A percentile compares a stretch with the other conserved stretches of the same genome.
These are phyloP conservation scores for Tipula unca DNA, from an alignment of 2,888 invertebrate species.

Conservation along the genomic window DNA sequence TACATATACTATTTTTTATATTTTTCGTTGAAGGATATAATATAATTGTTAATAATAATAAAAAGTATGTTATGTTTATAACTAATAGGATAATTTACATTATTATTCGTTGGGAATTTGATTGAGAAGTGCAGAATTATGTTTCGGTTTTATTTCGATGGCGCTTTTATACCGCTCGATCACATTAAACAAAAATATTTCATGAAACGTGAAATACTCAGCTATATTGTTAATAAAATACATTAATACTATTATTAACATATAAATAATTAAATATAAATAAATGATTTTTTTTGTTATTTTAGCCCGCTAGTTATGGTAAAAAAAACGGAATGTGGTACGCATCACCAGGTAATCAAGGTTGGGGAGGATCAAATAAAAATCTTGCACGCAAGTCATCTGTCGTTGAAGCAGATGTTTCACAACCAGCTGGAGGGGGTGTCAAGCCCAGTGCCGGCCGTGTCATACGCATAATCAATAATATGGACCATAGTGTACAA, in stretches of 20 bases:
- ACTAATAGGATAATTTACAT: neutral
- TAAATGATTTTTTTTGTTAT: neutral
- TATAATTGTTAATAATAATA: neutral
- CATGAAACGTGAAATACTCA: neutral
- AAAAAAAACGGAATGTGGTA: conserved; percentile 88
- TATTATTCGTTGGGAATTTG: neutral
- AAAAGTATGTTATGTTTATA: neutral
- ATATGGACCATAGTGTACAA: conserved; percentile 85
- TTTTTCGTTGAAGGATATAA: neutral
- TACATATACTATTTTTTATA: neutral
- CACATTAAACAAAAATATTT: neutral
- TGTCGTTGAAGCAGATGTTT: conserved; percentile 65
- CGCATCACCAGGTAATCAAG: conserved; percentile 49
- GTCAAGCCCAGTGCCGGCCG: conserved; percentile 74
- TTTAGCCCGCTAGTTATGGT: conserved; percentile 78
- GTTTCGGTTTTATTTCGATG: neutral
- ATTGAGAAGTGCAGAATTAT: neutral
- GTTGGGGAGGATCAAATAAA: conserved; percentile 50
- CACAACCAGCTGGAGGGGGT: conserved; percentile 55
- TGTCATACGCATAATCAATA: conserved; percentile 88
- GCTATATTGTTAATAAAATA: neutral
- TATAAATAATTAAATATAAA: neutral
- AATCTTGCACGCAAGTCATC: conserved; percentile 73
- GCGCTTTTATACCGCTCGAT: neutral
- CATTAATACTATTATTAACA: too few relatives aligned